Base-by-base conservation (phyloP, 2,888 invertebrate species). In the Cryptus armator region DNA sequence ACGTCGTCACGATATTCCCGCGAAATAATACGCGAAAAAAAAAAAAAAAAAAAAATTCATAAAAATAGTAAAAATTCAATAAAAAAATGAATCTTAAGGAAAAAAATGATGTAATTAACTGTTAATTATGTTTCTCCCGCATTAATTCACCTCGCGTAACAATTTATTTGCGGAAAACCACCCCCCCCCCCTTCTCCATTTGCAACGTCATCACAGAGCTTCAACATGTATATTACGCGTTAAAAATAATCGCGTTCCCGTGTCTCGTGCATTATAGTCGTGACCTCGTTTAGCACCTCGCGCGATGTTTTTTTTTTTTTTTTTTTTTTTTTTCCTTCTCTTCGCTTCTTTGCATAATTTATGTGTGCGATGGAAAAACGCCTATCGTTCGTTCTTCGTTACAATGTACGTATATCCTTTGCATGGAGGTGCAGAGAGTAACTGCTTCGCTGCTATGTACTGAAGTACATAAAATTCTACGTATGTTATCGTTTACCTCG, bases 241-340 rank as follows among this genome's bases (percentile, higher is more conserved):
- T 83, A 80, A 83, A 83, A 80, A 83, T 83, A 83, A 83, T 80
- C 66, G 59, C 44, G 44, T 24, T 16, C 43, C 14, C 70, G 14
- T 70, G 44, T 79, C 75, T 66, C 70, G 83, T 83, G 71, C 80
- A 80, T 80, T 76, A 71, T 79, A 70, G 70, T 67, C 51, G 48
- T 77, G 81, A 77, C 84, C 77, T 77, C 72, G 37, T 77, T 77
- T 53, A 19, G 10, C 46, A 62, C 51, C 64, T 80, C 70, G 6
- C 29, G 16, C 12, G 59, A 66, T 72, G 46, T 71, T 76, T 48
- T 71, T 59, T 44, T 62, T 59, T 71, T 46, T n/a, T 19, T 71
- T 76, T 48, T 71, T 59, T 44, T 62, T 59, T 71, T 46, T n/a
- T 19, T 24, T 48, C 29, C 53, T 48, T 46, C 12, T 14, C 6